Base-by-base conservation (phyloP, 2,888 invertebrate genomes). In the Melangyna quadrimaculata region DNA sequence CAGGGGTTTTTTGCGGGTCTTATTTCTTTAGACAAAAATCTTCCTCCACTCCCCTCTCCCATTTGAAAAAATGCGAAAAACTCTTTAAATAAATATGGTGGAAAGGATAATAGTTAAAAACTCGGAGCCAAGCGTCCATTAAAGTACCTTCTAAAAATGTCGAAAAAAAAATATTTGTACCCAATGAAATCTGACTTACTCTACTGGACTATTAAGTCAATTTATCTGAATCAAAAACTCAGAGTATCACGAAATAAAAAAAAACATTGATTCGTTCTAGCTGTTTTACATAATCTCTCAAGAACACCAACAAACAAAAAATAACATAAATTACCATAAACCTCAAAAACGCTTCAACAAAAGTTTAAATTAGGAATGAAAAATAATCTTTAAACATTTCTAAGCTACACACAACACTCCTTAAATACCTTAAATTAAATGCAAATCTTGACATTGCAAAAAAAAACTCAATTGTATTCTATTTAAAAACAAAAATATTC, bases 381-480 rank as follows among this genome's bases (percentile, higher is more conserved):
- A n/a, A 59, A 37, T 59, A 35, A 59, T 59, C 22, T 37, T 37
- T 37, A 35, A 59, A 22, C 14, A 59, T 35, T 59, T 19, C 35
- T 22, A 59, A 59, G 59, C 59, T 37, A 59, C 32, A 59, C 59
- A 59, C 32, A 59, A 8, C 22, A 37, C 4, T 37, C 14, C 37
- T 37, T 59, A 59, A 22, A 59, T 59, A 55, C 10, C 17, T 57
- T 22, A 59, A 57, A 32, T 57, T 19, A 32, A 37, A 59, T 59
- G 35, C 59, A 59, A 59, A 59, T 59, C 3, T 22, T 22, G 35
- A 37, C 7, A 35, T 17, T 7, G 19, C 32, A 57, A 59, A 59
- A 59, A 59, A 22, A 51, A 59, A 37, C 35, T 59, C 22, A 19
- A 22, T 35, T 57, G 12, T 57, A 35, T 32, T 57, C 12, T 35